Evolutionary conservation across 2,113 vertebrate genomes (phyloP).

Genomic region (Bufo gargarizans): DNA sequence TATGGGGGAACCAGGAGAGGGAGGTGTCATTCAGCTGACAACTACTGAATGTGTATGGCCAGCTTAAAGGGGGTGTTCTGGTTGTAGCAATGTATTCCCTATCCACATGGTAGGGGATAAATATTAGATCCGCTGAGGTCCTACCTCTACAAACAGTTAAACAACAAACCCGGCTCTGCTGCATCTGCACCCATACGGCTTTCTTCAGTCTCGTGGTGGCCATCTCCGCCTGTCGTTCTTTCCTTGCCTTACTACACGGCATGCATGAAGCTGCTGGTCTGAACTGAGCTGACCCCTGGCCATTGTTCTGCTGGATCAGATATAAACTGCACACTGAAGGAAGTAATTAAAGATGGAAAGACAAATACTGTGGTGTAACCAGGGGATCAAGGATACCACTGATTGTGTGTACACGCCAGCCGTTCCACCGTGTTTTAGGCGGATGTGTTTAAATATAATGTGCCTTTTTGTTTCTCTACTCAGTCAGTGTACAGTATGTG

Average conservation of each 20-base stretch:
- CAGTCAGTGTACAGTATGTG: background rate
- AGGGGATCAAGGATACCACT: constrained; percentile 31
- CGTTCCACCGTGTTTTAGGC: background rate
- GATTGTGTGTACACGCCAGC: constrained; percentile 25
- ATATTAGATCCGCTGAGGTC: too few species aligned
- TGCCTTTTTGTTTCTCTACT: constrained; percentile 12
- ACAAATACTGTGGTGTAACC: constrained; percentile 18
- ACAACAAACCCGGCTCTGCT: background rate
- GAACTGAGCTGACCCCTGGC: constrained; percentile 32
- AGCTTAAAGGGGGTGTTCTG: too few species aligned
- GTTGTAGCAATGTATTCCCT: too few species aligned
- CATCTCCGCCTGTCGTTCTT: background rate
- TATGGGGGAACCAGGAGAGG: too few species aligned
- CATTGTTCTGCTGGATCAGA: constrained; percentile 35
- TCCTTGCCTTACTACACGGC: background rate
- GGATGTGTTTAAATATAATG: background rate
- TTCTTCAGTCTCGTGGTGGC: background rate
- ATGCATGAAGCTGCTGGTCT: background rate
- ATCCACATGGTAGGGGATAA: too few species aligned
- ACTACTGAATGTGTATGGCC: too few species aligned
- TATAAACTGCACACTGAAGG: constrained; percentile 22
- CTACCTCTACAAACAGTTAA: too few species aligned
- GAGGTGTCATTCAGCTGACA: too few species aligned
- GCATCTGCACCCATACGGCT: background rate
- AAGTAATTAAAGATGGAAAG: constrained; percentile 41